These are phyloP conservation scores for Euproctis similis DNA, from an alignment of 2,888 invertebrate genomes.

Conservation along the genomic window DNA sequence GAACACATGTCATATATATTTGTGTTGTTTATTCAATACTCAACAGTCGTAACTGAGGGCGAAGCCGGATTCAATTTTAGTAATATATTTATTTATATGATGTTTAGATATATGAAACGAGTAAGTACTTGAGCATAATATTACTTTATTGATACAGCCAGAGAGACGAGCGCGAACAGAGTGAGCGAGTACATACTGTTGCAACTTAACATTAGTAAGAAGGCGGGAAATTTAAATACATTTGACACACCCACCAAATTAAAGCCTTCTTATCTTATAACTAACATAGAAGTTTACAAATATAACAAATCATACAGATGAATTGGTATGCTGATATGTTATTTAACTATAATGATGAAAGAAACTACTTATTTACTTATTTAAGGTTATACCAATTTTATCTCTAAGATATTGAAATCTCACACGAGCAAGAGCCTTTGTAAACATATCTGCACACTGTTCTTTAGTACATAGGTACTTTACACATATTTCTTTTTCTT, in stretches of 20 bases:
- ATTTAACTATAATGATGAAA: no score
- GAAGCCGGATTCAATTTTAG: no score
- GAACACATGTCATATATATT: no score
- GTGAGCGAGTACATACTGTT: not conserved
- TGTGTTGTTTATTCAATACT: no score
- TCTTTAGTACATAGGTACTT: constrained; percentile 6
- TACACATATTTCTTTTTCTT: constrained; percentile 5
- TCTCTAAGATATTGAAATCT: constrained; percentile 6
- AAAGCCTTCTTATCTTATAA: not conserved
- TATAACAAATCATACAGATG: constrained; percentile 1
- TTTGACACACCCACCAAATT: constrained; percentile 1
- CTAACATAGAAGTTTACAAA: not conserved
- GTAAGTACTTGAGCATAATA: not conserved
- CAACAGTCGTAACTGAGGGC: no score
- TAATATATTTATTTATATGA: no score
- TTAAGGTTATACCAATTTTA: constrained; percentile 3
- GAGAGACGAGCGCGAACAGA: constrained; percentile 1
- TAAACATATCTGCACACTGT: constrained; percentile 9
- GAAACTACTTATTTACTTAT: no score
- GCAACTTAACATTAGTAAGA: constrained; percentile 1
- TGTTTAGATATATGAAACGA: not conserved
- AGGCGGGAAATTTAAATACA: constrained; percentile 1
- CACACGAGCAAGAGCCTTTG: constrained; percentile 3
- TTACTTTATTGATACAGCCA: not conserved
- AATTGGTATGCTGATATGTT: constrained; percentile 1